Percentiles rank a stretch among this genome's conserved stretches.
Conservation (phyloP, 2,113 vertebrate species). For the Podarcis raffonei region DNA sequence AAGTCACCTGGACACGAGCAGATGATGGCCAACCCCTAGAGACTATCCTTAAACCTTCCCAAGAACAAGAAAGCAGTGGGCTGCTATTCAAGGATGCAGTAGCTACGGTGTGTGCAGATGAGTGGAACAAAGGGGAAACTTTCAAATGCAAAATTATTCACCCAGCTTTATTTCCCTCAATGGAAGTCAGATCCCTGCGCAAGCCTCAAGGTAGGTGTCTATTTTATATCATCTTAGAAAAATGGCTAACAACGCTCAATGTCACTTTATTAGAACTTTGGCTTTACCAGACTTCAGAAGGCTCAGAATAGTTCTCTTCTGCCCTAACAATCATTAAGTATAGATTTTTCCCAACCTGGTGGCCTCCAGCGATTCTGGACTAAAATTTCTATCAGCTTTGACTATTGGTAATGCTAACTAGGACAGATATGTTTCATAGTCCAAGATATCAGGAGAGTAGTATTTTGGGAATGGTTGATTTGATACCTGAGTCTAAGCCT, state of each 20-base stretch:
- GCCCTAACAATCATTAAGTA: not conserved
- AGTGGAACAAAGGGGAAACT: constrained; percentile 40
- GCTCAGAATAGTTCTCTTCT: too few species aligned
- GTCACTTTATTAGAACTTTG: too few species aligned
- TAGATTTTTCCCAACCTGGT: too few species aligned
- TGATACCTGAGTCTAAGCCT: too few species aligned
- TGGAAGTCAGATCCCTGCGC: not conserved
- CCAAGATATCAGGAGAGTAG: too few species aligned
- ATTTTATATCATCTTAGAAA: not conserved
- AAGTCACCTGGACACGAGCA: constrained; percentile 32
- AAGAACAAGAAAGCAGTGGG: constrained; percentile 15
- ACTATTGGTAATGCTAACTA: not conserved
- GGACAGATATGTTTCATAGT: too few species aligned
- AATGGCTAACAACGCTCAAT: not conserved
- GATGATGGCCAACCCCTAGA: not conserved
- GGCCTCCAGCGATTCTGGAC: too few species aligned
- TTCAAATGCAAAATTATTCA: constrained; percentile 59
- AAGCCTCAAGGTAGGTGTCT: constrained; percentile 41
- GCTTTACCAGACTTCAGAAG: too few species aligned
- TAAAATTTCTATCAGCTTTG: too few species aligned
- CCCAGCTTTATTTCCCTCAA: constrained; percentile 23
- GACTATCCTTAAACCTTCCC: fast-evolving
- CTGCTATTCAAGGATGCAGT: constrained; percentile 11
- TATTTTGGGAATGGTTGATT: too few species aligned
- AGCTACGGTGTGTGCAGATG: constrained; percentile 52